Evolutionary conservation across 2,888 invertebrate species (phyloP).

Genomic region (Drosophila affinis): DNA sequence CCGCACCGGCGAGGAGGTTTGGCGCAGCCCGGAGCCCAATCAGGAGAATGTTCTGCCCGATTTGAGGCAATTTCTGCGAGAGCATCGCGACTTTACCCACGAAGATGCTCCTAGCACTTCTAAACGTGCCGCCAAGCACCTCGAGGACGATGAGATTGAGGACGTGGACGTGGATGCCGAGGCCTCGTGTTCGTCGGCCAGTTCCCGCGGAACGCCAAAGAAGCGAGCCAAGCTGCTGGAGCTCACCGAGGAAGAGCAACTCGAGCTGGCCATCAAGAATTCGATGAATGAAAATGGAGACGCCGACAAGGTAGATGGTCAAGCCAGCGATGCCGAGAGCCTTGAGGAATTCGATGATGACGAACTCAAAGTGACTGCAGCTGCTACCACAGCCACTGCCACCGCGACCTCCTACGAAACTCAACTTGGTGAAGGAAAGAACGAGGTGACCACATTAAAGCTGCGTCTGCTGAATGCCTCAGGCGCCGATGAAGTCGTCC

Average conservation of each 20-base stretch:
- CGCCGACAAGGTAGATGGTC: slow-evolving; percentile 53
- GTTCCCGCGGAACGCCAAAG: slow-evolving; percentile 51
- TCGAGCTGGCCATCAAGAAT: slow-evolving; percentile 82
- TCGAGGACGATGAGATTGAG: slow-evolving; percentile 57
- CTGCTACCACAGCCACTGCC: slow-evolving; percentile 43
- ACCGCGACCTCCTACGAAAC: slow-evolving; percentile 67
- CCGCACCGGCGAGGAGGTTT: slow-evolving; percentile 86
- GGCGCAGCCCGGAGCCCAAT: slow-evolving; percentile 80
- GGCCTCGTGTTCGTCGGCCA: slow-evolving; percentile 50
- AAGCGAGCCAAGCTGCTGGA: slow-evolving; percentile 78
- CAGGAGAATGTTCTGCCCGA: slow-evolving; percentile 73
- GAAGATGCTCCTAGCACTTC: slow-evolving; percentile 76
- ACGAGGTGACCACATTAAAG: slow-evolving; percentile 79
- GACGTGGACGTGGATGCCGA: slow-evolving; percentile 53
- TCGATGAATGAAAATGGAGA: slow-evolving; percentile 82
- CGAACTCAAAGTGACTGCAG: slow-evolving; percentile 60
- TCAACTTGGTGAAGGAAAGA: slow-evolving; percentile 63
- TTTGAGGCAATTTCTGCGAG: slow-evolving; percentile 68
- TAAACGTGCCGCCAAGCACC: slow-evolving; percentile 60
- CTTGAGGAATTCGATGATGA: slow-evolving; percentile 76
- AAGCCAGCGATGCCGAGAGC: slow-evolving; percentile 69
- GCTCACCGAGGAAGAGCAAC: slow-evolving; percentile 82
- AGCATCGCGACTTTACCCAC: slow-evolving; percentile 74
- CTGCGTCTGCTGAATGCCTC: slow-evolving; percentile 77
- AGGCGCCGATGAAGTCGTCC: slow-evolving; percentile 78